phyloP scores from a whole-genome alignment of 2,888 invertebrate species.

The Orgyia antiqua region DNA sequence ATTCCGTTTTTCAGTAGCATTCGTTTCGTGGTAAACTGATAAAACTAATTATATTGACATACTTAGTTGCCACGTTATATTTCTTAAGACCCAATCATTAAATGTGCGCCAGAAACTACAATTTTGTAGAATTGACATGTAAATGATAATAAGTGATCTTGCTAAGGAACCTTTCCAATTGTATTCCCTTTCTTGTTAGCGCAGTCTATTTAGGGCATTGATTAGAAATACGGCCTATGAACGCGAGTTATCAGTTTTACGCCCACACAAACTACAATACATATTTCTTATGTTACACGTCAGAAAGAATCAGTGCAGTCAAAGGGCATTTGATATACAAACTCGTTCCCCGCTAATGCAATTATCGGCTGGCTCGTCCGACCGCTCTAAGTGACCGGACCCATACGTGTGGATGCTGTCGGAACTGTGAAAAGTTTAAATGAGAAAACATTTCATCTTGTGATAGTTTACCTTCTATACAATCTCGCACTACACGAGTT shows the following conservation, averaged over 20 bases:
- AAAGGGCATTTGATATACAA: slow-evolving; percentile 48
- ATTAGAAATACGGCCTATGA: slow-evolving; percentile 14
- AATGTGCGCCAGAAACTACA: too few relatives aligned
- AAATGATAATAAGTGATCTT: too few relatives aligned
- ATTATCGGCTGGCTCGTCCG: slow-evolving; percentile 46
- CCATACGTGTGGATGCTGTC: slow-evolving; percentile 18
- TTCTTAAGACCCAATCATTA: too few relatives aligned
- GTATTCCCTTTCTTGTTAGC: slow-evolving; percentile 4
- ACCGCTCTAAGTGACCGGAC: slow-evolving; percentile 39
- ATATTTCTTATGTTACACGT: slow-evolving; percentile 36
- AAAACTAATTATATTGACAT: background rate
- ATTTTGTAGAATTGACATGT: too few relatives aligned
- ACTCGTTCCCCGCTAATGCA: slow-evolving; percentile 57
- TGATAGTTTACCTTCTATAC: slow-evolving; percentile 8
- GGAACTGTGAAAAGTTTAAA: slow-evolving; percentile 18
- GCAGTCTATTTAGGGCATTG: slow-evolving; percentile 9
- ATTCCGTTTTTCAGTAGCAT: slow-evolving; percentile 1
- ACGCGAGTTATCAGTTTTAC: slow-evolving; percentile 17
- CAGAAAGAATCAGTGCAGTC: slow-evolving; percentile 52
- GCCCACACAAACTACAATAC: slow-evolving; percentile 10
- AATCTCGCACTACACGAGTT: slow-evolving; percentile 5
- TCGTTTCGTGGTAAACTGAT: background rate
- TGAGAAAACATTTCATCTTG: slow-evolving; percentile 20
- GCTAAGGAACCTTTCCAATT: too few relatives aligned
- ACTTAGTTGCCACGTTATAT: too few relatives aligned